Evolutionary conservation across 92 coral and sea anemone genomes (phyloP).

Genomic region (Palythoa heliodiscus): DNA sequence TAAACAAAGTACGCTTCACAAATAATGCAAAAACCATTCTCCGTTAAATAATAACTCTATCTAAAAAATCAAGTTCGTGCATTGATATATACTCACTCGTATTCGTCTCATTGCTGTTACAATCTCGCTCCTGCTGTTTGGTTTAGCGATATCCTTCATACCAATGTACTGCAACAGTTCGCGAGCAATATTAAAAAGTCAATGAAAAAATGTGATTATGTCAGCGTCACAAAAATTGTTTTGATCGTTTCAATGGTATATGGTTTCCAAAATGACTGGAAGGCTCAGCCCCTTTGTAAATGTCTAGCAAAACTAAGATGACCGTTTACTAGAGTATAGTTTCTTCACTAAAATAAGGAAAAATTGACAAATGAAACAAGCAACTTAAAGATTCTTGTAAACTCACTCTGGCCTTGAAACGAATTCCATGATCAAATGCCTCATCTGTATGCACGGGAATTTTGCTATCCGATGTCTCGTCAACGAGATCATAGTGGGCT

Average conservation of each 20-base stretch:
- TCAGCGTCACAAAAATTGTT: constrained; percentile 17
- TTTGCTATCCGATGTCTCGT: constrained; percentile 88
- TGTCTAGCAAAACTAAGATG: not conserved
- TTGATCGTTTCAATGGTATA: not conserved
- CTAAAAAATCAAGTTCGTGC: not conserved
- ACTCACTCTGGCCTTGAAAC: constrained; percentile 91
- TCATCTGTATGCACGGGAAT: constrained; percentile 90
- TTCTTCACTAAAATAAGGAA: not conserved
- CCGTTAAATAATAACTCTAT: not conserved
- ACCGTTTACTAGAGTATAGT: not conserved
- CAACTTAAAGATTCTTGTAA: not conserved
- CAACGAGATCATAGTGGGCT: constrained; percentile 87
- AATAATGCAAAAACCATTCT: constrained; percentile 14
- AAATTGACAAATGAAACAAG: not conserved
- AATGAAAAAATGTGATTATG: constrained; percentile 33
- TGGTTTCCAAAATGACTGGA: not conserved
- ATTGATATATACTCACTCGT: constrained; percentile 60
- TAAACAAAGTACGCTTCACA: not conserved
- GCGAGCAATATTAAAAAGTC: constrained; percentile 18
- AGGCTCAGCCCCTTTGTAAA: not conserved
- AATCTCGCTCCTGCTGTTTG: constrained; percentile 90
- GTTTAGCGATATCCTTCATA: constrained; percentile 89
- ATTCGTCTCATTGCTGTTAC: constrained; percentile 94
- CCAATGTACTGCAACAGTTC: constrained; percentile 77
- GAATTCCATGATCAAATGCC: constrained; percentile 95